A percentile compares a stretch with the other conserved stretches of the same genome.
These are phyloP conservation scores for Phainopepla nitens DNA, from an alignment of 2,113 vertebrate species.

Conservation along the genomic window DNA sequence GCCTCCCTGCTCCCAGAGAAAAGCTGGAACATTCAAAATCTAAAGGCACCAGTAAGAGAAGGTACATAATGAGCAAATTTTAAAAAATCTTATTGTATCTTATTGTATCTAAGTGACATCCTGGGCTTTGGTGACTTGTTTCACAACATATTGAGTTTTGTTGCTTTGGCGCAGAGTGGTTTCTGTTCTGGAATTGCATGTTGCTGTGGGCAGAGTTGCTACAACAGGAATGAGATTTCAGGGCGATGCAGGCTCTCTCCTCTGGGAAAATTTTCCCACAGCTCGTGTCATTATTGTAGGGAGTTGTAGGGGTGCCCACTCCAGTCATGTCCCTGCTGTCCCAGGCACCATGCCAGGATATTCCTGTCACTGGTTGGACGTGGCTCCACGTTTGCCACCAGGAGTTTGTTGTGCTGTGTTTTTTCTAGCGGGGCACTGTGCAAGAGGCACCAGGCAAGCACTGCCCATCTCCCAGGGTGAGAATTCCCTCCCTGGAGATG, in stretches of 20 bases:
- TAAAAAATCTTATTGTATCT: fast-evolving
- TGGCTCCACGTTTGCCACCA: fast-evolving
- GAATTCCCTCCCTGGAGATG: neutral
- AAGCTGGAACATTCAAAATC: neutral
- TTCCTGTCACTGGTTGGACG: fast-evolving
- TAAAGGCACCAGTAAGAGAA: neutral
- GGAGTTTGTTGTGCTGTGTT: neutral
- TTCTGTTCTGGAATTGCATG: neutral
- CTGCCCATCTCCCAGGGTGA: neutral
- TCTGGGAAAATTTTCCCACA: neutral
- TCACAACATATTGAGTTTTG: neutral
- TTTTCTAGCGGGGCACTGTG: neutral
- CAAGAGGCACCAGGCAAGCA: neutral
- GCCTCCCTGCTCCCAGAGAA: neutral
- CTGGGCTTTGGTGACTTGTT: neutral
- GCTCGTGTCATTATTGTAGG: neutral
- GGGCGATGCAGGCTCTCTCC: neutral
- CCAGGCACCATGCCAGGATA: neutral
- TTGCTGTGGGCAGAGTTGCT: neutral
- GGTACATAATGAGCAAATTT: neutral
- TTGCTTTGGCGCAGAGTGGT: neutral
- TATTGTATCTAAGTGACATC: neutral
- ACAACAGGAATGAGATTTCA: neutral
- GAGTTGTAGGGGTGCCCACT: fast-evolving
- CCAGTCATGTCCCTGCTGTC: fast-evolving